Evolutionary conservation across 1,140 invertebrate species (phyloP), one percentile per base, ranked within the genome.

Genomic region (Samia ricini): DNA sequence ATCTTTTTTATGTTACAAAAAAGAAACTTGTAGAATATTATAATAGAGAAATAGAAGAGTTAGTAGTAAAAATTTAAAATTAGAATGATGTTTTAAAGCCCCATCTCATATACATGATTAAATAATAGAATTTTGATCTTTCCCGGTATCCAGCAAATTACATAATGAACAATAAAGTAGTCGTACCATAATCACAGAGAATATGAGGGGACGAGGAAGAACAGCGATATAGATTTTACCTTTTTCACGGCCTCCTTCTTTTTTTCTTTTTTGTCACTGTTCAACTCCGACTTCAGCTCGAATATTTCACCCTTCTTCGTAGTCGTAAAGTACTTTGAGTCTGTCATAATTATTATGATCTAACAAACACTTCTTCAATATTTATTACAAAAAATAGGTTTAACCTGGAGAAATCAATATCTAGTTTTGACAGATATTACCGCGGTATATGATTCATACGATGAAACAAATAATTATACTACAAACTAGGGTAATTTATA

Each of bases 181-280:
- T n/a, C 4, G 26, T 29, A 29, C 6, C 4, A 29, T 29, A 29
- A 29, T 5, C 26, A 29, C 4, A 29, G 1, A 5, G 10, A 29
- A n/a, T n/a, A n/a, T n/a, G n/a, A n/a, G n/a, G n/a, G n/a, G n/a
- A 29, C 26, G 26, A 0, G 6, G 26, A 29, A 29, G 4, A 29
- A 29, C 26, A 29, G 10, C 10, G 10, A 29, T 29, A 29, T 29
- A 10, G 18, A n/a, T 8, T 56, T 79, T 91, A 96, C 95, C 94
- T 99, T 99, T 89, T 99, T 99, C 0, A 99, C 99, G 67, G 99
- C 99, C 91, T 99, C 99, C 85, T 99, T 97, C 85, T 99, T 99
- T 92, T 99, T 99, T 81, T 99, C 99, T 85, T 99, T 99, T 89
- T 99, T 99, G 80, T 99, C 99, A 93, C 98, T 99, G 86, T 99